These are phyloP conservation scores for Phocoena phocoena DNA, from an alignment of 2,113 vertebrate species.

Conservation along the genomic window DNA sequence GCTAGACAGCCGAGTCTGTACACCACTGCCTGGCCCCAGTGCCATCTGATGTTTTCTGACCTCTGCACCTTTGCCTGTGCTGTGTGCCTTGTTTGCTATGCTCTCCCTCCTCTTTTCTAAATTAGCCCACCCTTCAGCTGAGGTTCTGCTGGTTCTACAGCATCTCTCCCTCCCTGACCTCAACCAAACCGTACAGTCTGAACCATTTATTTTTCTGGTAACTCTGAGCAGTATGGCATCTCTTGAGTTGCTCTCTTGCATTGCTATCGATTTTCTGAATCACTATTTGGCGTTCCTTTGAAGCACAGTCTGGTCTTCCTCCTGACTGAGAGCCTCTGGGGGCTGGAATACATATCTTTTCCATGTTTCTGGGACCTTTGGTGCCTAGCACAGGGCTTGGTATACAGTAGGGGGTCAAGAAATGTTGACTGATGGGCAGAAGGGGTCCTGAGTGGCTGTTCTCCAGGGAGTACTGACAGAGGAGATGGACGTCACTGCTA, in stretches of 20 bases:
- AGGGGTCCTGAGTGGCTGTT: background rate
- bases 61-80: background rate
- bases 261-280: background rate
- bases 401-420: background rate
- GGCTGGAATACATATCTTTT: background rate
- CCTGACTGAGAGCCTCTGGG: background rate
- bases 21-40: fast-evolving
- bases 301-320: background rate
- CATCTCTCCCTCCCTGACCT: background rate
- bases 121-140: background rate
- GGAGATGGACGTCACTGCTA: fast-evolving
- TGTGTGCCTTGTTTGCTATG: background rate
- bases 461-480: background rate
- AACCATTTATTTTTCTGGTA: background rate
- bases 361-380: background rate
- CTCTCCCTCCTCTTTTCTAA: background rate
- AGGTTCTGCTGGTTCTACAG: background rate
- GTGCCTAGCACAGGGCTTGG: background rate
- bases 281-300: background rate
- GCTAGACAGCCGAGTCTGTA: background rate
- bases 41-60: background rate
- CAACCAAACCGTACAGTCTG: background rate
- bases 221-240: background rate
- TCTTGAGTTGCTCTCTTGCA: background rate
- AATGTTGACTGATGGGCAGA: background rate